Percentiles rank a stretch among this genome's conserved stretches.
Conservation (phyloP, 2,797 vertebrate species). For the Bryconaethiops microstoma region DNA sequence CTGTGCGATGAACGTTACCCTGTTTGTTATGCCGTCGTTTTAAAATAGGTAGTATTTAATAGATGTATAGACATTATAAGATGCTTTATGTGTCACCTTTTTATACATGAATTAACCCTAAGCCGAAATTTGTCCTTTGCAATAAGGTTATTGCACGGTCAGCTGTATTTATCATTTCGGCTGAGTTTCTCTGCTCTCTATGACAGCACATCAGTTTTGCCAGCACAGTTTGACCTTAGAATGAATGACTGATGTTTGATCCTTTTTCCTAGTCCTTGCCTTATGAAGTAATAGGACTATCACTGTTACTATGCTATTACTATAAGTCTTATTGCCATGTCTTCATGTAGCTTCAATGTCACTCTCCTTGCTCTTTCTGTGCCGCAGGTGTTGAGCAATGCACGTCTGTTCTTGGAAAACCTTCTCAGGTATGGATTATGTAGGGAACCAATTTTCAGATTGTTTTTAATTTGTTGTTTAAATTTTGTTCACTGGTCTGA, state of each 20-base stretch:
- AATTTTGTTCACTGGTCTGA: too few relatives aligned
- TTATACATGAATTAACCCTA: neutral
- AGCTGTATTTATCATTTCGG: neutral
- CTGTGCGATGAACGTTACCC: neutral
- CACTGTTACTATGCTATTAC: neutral
- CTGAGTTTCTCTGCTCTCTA: neutral
- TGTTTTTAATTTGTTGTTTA: too few relatives aligned
- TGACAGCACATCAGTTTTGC: neutral
- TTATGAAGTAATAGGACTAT: neutral
- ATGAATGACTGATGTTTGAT: slow-evolving; percentile 12
- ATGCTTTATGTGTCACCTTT: neutral
- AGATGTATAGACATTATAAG: neutral
- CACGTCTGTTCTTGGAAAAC: slow-evolving; percentile 92
- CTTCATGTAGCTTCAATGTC: slow-evolving; percentile 17
- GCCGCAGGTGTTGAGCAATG: slow-evolving; percentile 87
- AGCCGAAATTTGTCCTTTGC: neutral
- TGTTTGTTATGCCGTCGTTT: neutral
- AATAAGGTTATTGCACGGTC: neutral
- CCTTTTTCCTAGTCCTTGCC: slow-evolving; percentile 51
- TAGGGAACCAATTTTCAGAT: neutral
- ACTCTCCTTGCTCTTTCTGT: slow-evolving; percentile 48
- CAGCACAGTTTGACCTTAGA: neutral
- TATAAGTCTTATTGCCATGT: slow-evolving; percentile 16
- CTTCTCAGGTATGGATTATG: slow-evolving; percentile 84
- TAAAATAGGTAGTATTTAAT: too few relatives aligned